Percentiles rank a stretch among this genome's conserved stretches.
Conservation (phyloP, 2,113 vertebrate genomes). For the Sigmodon hispidus region DNA sequence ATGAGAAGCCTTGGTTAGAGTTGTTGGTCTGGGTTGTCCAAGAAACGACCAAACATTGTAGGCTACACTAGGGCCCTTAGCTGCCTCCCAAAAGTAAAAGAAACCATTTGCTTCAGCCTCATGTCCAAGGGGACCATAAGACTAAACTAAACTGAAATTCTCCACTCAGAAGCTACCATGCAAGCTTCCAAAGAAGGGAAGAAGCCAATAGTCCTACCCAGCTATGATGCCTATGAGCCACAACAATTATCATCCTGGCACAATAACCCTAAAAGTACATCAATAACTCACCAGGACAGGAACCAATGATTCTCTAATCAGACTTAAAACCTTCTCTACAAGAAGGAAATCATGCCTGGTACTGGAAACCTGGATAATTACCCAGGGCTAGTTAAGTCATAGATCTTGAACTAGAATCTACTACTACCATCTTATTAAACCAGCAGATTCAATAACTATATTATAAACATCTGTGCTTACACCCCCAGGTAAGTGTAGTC, state of each 20-base stretch:
- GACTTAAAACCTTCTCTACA: not conserved
- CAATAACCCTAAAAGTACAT: not conserved
- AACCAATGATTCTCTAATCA: not conserved
- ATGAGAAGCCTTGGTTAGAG: not conserved
- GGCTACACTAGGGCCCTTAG: not conserved
- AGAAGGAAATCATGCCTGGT: not conserved
- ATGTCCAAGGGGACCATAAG: not conserved
- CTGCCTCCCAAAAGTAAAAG: not conserved
- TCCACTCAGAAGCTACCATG: not conserved
- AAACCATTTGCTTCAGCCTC: not conserved
- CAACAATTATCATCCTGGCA: not conserved
- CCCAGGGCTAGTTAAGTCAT: not conserved
- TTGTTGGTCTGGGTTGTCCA: not conserved
- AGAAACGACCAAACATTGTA: not conserved
- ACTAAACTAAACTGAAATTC: not conserved
- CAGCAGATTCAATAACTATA: no score
- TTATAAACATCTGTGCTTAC: not conserved
- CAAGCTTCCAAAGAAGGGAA: not conserved
- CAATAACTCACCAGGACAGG: not conserved
- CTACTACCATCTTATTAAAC: not conserved
- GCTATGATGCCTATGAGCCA: not conserved
- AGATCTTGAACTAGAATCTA: not conserved
- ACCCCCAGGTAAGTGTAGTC: not conserved
- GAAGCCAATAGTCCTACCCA: not conserved
- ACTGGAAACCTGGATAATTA: not conserved